Conservation (phyloP, 2,888 invertebrate species). For the Lissocephala sabroskyi region DNA sequence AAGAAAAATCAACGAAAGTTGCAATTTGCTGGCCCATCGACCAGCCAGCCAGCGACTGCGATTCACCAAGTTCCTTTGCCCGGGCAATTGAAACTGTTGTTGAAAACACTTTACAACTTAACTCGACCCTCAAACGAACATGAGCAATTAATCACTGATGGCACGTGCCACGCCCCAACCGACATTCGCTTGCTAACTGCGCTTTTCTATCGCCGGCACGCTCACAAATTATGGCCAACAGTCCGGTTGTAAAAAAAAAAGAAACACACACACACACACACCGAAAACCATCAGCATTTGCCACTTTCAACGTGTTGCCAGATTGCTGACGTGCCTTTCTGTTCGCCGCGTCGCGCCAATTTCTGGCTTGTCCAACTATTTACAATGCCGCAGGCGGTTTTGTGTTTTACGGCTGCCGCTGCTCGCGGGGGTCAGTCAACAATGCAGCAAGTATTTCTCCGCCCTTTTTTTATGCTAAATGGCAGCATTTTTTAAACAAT, state of each 20-base stretch:
- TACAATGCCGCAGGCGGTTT: too few species aligned
- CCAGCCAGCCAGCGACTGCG: neutral
- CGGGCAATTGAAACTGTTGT: conserved; percentile 9
- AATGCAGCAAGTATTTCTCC: conserved; percentile 39
- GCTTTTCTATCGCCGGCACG: conserved; percentile 37
- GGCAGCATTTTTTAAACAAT: conserved; percentile 22
- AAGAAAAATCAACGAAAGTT: neutral
- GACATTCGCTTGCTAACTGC: neutral
- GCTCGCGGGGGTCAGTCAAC: too few species aligned
- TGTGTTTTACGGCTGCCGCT: too few species aligned
- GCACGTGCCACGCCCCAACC: conserved; percentile 45
- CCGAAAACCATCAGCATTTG: conserved; percentile 29
- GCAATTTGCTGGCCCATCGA: neutral
- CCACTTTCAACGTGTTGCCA: conserved; percentile 57
- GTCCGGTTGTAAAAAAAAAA: too few species aligned
- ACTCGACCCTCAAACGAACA: conserved; percentile 2
- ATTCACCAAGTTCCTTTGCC: neutral
- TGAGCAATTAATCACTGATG: conserved; percentile 50
- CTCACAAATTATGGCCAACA: conserved; percentile 39
- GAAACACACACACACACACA: conserved; percentile 15
- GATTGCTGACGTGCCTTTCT: conserved; percentile 51
- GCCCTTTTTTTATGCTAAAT: conserved; percentile 38
- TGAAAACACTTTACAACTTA: conserved; percentile 42
- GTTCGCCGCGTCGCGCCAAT: conserved; percentile 4
- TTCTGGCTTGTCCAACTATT: too few species aligned